These are phyloP conservation scores for Diglossa cyanea DNA, from an alignment of 2,797 vertebrate genomes.

Conservation along the genomic window DNA sequence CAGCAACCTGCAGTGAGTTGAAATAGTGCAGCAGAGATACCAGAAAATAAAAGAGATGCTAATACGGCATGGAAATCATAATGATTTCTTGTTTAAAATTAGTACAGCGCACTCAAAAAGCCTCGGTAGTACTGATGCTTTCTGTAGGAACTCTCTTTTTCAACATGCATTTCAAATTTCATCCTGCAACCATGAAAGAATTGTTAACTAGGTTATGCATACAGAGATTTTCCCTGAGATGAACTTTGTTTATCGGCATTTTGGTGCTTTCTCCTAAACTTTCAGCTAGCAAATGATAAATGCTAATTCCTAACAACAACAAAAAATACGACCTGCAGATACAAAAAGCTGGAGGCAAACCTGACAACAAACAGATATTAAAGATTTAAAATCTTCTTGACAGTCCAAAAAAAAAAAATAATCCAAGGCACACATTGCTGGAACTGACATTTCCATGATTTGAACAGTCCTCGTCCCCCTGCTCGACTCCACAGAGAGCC, in stretches of 20 bases:
- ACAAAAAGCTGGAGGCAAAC: constrained; percentile 14
- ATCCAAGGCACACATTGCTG: not conserved
- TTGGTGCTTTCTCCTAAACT: constrained; percentile 39
- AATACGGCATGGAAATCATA: constrained; percentile 13
- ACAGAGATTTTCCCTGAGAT: constrained; percentile 45
- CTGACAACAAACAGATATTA: constrained; percentile 56
- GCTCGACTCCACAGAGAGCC: not conserved
- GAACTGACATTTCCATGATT: constrained; percentile 21
- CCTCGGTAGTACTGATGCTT: not conserved
- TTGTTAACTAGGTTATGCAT: constrained; percentile 35
- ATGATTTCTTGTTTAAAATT: constrained; percentile 56
- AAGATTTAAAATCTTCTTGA: constrained; percentile 55
- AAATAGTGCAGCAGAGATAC: not conserved
- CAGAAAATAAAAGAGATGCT: not conserved
- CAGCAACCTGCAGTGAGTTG: constrained; percentile 20
- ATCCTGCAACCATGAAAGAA: constrained; percentile 17
- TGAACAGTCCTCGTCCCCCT: constrained; percentile 8
- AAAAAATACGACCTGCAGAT: not conserved
- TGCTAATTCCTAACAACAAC: constrained; percentile 30
- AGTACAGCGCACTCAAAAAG: not conserved
- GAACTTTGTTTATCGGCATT: constrained; percentile 50
- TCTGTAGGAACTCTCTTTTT: constrained; percentile 33
- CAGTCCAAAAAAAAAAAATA: not conserved
- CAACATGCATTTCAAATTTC: constrained; percentile 32
- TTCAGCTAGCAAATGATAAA: constrained; percentile 34